These are phyloP conservation scores for Sycophila sp. DNA, from an alignment of 1,140 invertebrate genomes.

Conservation along the genomic window DNA sequence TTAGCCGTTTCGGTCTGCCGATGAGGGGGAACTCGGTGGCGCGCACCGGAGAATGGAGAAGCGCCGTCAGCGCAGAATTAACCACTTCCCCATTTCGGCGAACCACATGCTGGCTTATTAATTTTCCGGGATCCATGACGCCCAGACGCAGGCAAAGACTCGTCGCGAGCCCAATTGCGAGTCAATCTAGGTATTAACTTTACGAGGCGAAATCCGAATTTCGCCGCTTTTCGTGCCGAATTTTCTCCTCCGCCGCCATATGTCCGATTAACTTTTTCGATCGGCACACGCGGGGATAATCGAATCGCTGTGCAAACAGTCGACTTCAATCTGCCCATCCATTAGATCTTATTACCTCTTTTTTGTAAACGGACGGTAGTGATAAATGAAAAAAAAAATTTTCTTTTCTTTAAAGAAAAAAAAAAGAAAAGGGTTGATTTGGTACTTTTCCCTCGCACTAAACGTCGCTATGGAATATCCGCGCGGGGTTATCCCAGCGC, in stretches of 20 bases:
- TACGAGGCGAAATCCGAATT: neutral
- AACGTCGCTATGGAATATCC: no score
- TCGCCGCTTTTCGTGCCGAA: neutral
- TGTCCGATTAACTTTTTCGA: conserved; percentile 21
- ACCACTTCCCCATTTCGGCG: conserved; percentile 51
- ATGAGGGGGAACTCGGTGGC: neutral
- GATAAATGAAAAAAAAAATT: no score
- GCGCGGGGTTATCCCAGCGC: no score
- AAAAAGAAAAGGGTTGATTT: no score
- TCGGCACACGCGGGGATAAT: neutral
- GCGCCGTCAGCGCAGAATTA: conserved; percentile 50
- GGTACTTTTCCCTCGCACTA: no score
- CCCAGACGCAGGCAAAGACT: conserved; percentile 37
- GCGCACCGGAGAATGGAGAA: conserved; percentile 12
- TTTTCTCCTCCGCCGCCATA: neutral
- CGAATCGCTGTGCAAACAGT: neutral
- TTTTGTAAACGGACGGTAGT: no score
- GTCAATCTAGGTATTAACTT: conserved; percentile 1
- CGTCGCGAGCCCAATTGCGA: conserved; percentile 9
- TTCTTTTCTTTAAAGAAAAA: no score
- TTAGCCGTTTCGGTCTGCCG: neutral
- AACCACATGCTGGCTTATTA: conserved; percentile 59
- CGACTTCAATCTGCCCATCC: neutral
- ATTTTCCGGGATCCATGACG: conserved; percentile 47
- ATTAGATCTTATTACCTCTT: no score